phyloP scores from a whole-genome alignment of 1,140 invertebrate species.

The Drosophila micromelanica region DNA sequence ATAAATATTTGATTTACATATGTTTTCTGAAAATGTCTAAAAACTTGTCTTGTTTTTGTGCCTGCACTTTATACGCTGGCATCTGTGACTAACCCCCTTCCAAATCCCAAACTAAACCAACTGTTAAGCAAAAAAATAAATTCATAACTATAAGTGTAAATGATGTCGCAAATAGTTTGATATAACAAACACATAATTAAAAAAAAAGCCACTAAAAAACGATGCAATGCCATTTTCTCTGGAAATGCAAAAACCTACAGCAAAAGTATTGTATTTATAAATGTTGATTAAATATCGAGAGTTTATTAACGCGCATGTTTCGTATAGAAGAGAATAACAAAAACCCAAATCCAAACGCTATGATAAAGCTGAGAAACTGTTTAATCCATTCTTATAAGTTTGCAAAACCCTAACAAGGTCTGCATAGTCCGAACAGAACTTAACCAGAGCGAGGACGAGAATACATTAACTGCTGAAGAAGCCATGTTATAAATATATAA shows the following conservation, averaged over 20 bases:
- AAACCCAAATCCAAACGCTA: constrained; percentile 19
- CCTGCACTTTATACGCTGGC: constrained; percentile 20
- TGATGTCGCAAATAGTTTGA: constrained; percentile 46
- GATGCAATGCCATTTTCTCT: constrained; percentile 27
- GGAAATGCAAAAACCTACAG: constrained; percentile 46
- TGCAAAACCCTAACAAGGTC: not conserved
- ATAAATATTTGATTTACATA: constrained; percentile 75
- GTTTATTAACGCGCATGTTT: constrained; percentile 49
- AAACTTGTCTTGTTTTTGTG: constrained; percentile 53
- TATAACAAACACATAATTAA: not conserved
- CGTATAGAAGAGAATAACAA: not conserved
- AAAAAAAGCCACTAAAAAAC: constrained; percentile 2
- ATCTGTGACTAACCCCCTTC: constrained; percentile 55
- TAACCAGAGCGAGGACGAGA: constrained; percentile 6
- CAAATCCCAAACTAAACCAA: constrained; percentile 29
- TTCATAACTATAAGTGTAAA: constrained; percentile 16
- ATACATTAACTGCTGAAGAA: not conserved
- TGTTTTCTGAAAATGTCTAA: constrained; percentile 40
- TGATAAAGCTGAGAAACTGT: constrained; percentile 20
- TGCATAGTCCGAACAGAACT: constrained; percentile 3
- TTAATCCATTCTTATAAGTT: not conserved
- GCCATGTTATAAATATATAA: constrained; percentile 1
- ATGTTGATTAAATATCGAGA: constrained; percentile 56
- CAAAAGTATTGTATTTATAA: constrained; percentile 75
- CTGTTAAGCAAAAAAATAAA: constrained; percentile 12